phyloP scores from a whole-genome alignment of 2,113 vertebrate genomes.

The Pan troglodytes region NHGRI_mPanTro3-v2.1_pri NC_072403.2:84630001-84630500 shows the following conservation, averaged over 20 bases:
- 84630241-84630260: slow-evolving; percentile 9
- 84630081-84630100: neutral
- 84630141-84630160: neutral
- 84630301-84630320: slow-evolving; percentile 45
- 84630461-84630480: slow-evolving; percentile 39
- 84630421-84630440: slow-evolving; percentile 30
- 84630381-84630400: slow-evolving; percentile 29
- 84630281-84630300: slow-evolving; percentile 21
- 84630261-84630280: neutral
- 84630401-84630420: slow-evolving; percentile 42
- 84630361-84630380: slow-evolving; percentile 14
- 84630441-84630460: neutral
- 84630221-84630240: neutral
- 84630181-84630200: neutral
- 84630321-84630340: slow-evolving; percentile 23
- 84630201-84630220: neutral
- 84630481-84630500: slow-evolving; percentile 23
- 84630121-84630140: neutral
- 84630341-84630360: slow-evolving; percentile 14
- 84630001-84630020: neutral
- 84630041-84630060: neutral
- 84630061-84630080: neutral
- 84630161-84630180: neutral
- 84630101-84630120: neutral
- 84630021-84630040: neutral